Evolutionary conservation across 2,113 vertebrate species (phyloP).

Genomic region (Labeo catla): DNA sequence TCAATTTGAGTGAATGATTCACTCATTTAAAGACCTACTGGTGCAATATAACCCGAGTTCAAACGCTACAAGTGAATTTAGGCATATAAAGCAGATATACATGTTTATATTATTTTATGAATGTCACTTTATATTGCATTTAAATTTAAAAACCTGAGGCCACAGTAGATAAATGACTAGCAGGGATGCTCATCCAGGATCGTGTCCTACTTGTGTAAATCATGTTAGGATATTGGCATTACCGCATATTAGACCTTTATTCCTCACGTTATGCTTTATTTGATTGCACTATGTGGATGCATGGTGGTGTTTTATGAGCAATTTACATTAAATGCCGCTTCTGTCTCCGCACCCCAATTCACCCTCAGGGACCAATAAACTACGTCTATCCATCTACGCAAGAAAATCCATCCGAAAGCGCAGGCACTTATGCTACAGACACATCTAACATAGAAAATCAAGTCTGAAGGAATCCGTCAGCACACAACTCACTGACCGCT

Average conservation of each 20-base stretch:
- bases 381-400: neutral
- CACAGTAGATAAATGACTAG: neutral
- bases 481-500: neutral
- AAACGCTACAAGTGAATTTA: neutral
- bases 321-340: neutral
- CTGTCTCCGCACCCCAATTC: neutral
- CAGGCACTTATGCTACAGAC: neutral
- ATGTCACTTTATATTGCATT: neutral
- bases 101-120: neutral
- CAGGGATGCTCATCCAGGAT: neutral
- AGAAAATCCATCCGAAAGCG: neutral
- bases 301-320: constrained; percentile 1
- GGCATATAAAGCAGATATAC: neutral
- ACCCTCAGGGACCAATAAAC: neutral
- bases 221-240: neutral
- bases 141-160: neutral
- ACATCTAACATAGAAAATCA: neutral
- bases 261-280: neutral
- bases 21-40: neutral
- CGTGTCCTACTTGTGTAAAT: neutral
- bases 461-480: neutral
- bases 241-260: neutral
- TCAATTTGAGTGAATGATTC: neutral
- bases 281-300: neutral
- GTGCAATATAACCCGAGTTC: neutral